Base-by-base conservation (phyloP, 2,797 vertebrate species). In the Helarctos malayanus region DNA sequence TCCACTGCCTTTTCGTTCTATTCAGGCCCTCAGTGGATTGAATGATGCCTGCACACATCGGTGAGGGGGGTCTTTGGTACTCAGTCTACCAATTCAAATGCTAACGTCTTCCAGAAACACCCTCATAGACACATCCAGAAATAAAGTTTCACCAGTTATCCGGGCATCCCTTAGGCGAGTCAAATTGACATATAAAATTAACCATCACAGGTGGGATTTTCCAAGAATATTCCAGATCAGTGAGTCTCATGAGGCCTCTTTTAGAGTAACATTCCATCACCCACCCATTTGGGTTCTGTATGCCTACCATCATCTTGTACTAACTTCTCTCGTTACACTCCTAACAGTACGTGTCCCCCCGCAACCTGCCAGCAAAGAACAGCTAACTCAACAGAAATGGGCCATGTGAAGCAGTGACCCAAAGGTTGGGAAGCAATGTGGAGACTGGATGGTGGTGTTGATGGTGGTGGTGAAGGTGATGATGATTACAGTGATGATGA, bases 221-320 rank as follows among this genome's bases (percentile, higher is more conserved):
- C 57, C 49, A 78, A 57, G 82, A 69, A 87, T 57, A 68, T 56
- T 88, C 82, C 57, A 14, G 41, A 61, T 68, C 35, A 69, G 49
- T 18, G 56, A 61, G 76, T 73, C 71, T 87, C 71, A 56, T 2
- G 9, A 15, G 71, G 71, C 41, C 11, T 32, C 65, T 59, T 90
- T 68, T 73, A 78, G 65, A 82, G 45, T 61, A 54, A 75, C 16
- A 56, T 7, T 12, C 13, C 23, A 49, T 57, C 41, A 52, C 8
- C 57, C 29, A n/a, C 61, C 63, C 49, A 29, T 12, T 41, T 0
- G 9, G 59, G 61, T 63, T 52, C 49, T 54, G 54, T 80, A 15
- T 3, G 45, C 16, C 52, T 10, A 29, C 35, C 11, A 12, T 16
- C 87, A 27, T 32, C 69, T 73, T n/a, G 7, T 27, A 12, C 21